Evolutionary conservation across 2,888 invertebrate species (phyloP), one percentile per base, ranked within the genome.

Genomic region (Ptycholaimellus sp.): DNA sequence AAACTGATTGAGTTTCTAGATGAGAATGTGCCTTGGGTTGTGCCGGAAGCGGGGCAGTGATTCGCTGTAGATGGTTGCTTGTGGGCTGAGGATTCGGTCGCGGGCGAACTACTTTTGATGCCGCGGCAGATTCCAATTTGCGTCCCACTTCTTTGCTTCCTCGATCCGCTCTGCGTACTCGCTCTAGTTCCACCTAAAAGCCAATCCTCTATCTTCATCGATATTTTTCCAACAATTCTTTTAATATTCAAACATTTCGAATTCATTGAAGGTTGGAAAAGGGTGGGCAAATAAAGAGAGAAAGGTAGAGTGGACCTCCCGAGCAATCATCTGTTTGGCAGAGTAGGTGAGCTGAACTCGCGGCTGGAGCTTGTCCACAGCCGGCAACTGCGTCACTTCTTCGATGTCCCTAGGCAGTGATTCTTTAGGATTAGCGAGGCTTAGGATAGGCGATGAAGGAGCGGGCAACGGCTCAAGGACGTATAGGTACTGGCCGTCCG

Each of bases 401-500:
- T 77, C 73, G 11, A 82, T 60, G 53, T 79, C 72, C 23, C 69
- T 68, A 50, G 13, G 51, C 6, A 18, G 5, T 14, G 14, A n/a
- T n/a, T n/a, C n/a, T n/a, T n/a, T n/a, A n/a, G n/a, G n/a, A n/a
- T n/a, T n/a, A n/a, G n/a, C n/a, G n/a, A n/a, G n/a, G n/a, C n/a
- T n/a, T n/a, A n/a, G n/a, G n/a, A n/a, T n/a, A n/a, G n/a, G n/a
- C n/a, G n/a, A n/a, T n/a, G 20, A 4, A 7, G 11, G 19, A 40
- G 11, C 23, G 16, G 59, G 67, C 59, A 55, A 70, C 40, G 83
- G 85, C 51, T 82, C 80, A 28, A 76, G 59, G 60, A 45, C 54
- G 53, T 67, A 76, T 18, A 69, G 67, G 59, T 79, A 82, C 21
- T 69, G 70, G 2, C 82, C 83, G 44, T 83, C 81, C 0, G 63